These are phyloP conservation scores for Megathymus violae DNA, from an alignment of 1,140 invertebrate species.

Conservation along the genomic window DNA sequence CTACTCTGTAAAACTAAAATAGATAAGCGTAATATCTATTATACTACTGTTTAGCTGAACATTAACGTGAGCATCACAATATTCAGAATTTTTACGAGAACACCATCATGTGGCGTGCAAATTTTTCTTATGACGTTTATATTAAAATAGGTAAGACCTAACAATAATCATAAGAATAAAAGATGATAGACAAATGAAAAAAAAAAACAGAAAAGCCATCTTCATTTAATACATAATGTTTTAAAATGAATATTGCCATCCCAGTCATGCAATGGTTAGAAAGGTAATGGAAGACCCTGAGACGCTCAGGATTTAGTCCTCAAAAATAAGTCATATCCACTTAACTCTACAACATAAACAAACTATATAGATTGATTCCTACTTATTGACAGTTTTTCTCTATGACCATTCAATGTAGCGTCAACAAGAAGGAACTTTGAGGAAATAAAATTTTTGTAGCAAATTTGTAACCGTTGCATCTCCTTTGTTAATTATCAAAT, in stretches of 20 bases:
- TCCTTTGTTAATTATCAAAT: too few species aligned
- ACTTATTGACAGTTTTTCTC: too few species aligned
- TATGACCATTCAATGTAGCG: too few species aligned
- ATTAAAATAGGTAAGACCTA: neutral
- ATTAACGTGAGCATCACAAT: neutral
- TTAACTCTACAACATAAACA: too few species aligned
- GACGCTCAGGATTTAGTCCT: too few species aligned
- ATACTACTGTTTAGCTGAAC: neutral
- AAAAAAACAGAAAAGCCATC: neutral
- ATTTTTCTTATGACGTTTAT: neutral
- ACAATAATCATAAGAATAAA: neutral
- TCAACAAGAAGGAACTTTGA: too few species aligned
- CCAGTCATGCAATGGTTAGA: neutral
- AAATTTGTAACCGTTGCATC: too few species aligned
- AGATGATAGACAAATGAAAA: too few species aligned
- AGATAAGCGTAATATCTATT: neutral
- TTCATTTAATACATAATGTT: neutral
- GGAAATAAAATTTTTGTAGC: too few species aligned
- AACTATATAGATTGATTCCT: too few species aligned
- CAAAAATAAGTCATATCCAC: too few species aligned
- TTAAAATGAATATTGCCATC: neutral
- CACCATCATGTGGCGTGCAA: neutral
- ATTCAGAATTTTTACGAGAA: neutral
- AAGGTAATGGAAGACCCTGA: neutral
- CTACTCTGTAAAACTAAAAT: too few species aligned